These are phyloP conservation scores for Cladorhizidae sp. DNA, from an alignment of 37 sponge, comb jelly and placozoan species.

Conservation along the genomic window DNA sequence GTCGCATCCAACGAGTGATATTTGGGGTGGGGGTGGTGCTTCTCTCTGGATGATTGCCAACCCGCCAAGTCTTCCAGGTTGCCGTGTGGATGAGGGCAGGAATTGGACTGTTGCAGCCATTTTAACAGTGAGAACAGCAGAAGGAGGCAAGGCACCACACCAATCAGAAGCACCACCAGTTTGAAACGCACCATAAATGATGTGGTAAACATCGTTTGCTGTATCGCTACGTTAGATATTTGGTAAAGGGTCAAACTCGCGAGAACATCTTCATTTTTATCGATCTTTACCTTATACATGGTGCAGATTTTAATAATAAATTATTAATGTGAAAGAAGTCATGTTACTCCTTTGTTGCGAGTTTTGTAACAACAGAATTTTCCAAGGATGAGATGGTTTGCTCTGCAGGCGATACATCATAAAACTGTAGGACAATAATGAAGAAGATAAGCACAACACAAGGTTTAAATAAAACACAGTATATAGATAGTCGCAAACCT, in stretches of 20 bases:
- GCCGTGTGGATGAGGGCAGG: not conserved
- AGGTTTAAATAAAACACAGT: not conserved
- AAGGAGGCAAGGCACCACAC: constrained; percentile 2
- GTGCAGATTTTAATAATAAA: no score
- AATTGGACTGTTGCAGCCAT: not conserved
- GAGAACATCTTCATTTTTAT: no score
- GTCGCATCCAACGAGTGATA: no score
- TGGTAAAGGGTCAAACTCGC: not conserved
- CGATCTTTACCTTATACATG: no score
- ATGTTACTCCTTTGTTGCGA: constrained; percentile 29
- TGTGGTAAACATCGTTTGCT: not conserved
- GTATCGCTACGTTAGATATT: not conserved
- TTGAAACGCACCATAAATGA: not conserved
- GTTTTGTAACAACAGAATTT: constrained; percentile 47
- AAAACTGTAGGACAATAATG: not conserved
- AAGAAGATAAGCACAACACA: not conserved
- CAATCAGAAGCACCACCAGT: not conserved
- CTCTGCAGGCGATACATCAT: constrained; percentile 24
- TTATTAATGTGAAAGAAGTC: not conserved
- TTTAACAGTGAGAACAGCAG: not conserved
- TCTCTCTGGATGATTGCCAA: no score
- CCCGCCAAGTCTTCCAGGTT: no score
- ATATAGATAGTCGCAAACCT: constrained; percentile 8
- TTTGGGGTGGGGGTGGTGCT: no score
- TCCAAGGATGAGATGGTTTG: constrained; percentile 21